phyloP scores from a whole-genome alignment of 2,797 vertebrate species.

The Characodon lateralis region DNA sequence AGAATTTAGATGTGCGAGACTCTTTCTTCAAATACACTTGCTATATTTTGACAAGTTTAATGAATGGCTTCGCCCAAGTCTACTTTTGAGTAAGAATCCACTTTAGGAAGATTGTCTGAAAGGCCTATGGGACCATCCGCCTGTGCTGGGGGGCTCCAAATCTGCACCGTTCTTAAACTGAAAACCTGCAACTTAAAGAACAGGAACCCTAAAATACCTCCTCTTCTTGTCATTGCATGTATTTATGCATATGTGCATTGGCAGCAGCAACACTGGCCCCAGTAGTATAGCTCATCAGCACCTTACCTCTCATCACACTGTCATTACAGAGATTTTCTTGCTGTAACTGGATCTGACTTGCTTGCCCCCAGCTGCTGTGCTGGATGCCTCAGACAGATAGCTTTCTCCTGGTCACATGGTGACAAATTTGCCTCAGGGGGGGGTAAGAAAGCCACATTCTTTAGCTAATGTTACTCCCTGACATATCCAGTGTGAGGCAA shows the following conservation, averaged over 20 bases:
- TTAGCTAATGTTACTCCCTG: slow-evolving; percentile 32
- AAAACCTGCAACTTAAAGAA: slow-evolving; percentile 1
- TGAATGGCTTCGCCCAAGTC: no score
- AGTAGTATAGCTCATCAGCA: slow-evolving; percentile 52
- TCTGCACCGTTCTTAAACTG: not conserved
- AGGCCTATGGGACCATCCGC: no score
- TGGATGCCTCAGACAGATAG: slow-evolving; percentile 29
- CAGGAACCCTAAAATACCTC: slow-evolving; percentile 22
- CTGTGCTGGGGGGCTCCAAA: no score
- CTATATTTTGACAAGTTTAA: no score
- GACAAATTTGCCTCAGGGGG: slow-evolving; percentile 50
- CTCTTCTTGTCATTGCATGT: slow-evolving; percentile 20
- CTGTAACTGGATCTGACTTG: slow-evolving; percentile 59
- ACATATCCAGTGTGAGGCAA: slow-evolving; percentile 7
- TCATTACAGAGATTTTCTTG: slow-evolving; percentile 51
- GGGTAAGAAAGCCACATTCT: slow-evolving; percentile 55
- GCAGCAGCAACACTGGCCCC: slow-evolving; percentile 34
- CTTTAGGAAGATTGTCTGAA: no score
- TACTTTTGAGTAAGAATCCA: no score
- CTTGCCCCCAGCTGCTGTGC: slow-evolving; percentile 47
- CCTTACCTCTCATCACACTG: slow-evolving; percentile 46
- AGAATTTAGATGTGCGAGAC: no score
- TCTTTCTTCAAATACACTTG: no score
- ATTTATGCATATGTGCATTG: slow-evolving; percentile 24
- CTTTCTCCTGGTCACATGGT: slow-evolving; percentile 59